phyloP scores from a whole-genome alignment of 2,113 vertebrate genomes.

The Grus americana region DNA sequence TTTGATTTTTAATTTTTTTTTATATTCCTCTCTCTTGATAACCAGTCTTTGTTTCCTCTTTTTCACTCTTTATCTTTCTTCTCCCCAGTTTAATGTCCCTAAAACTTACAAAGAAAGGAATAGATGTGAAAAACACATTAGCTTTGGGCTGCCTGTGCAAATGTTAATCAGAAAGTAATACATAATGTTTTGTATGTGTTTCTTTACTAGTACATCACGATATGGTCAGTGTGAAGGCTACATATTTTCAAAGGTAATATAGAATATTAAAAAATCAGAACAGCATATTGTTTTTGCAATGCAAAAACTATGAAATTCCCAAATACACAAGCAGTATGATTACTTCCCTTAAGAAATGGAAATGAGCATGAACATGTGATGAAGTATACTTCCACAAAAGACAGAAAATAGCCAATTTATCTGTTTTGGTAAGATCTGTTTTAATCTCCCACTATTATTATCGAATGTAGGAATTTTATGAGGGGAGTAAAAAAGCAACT shows the following conservation, averaged over 20 bases:
- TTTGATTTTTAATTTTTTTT: accelerated
- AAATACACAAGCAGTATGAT: not conserved
- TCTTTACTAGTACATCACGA: not conserved
- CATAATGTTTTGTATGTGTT: not conserved
- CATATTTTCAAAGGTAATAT: not conserved
- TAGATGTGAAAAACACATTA: not conserved
- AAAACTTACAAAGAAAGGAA: not conserved
- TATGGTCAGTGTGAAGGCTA: not conserved
- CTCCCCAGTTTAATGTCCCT: not conserved
- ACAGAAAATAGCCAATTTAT: not conserved
- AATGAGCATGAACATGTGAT: not conserved
- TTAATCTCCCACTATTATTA: not conserved
- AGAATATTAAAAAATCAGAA: not conserved
- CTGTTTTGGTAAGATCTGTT: not conserved
- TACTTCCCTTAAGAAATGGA: not conserved
- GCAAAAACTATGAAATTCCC: not conserved
- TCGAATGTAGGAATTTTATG: not conserved
- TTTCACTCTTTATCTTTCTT: not conserved
- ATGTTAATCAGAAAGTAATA: not conserved
- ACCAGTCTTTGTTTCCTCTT: not conserved
- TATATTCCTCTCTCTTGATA: not conserved
- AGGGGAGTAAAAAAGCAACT: not conserved
- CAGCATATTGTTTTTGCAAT: not conserved
- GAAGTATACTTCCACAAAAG: not conserved
- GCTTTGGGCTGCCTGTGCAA: not conserved